Conservation (phyloP, 2,888 invertebrate species). For the Volucella inflata region DNA sequence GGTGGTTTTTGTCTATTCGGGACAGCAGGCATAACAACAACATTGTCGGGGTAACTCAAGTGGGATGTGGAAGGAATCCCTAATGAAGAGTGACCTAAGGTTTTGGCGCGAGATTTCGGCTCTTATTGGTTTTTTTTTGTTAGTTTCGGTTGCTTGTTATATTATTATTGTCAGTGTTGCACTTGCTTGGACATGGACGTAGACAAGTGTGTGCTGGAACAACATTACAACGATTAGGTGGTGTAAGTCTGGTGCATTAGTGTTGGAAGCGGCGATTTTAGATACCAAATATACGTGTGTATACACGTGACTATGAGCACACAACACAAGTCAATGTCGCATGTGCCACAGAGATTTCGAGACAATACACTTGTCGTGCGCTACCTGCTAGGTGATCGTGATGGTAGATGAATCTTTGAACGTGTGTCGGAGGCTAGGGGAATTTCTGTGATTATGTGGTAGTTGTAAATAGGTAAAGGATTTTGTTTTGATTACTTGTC, state of each 20-base stretch:
- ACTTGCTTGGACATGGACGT: constrained; percentile 5
- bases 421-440: constrained; percentile 61
- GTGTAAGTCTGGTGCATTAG: neutral
- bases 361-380: constrained; percentile 67
- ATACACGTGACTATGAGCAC: neutral
- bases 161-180: neutral
- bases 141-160: too few relatives aligned
- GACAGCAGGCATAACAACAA: neutral
- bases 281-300: too few relatives aligned
- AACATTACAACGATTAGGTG: neutral
- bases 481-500: constrained; percentile 71
- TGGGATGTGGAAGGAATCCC: constrained; percentile 20
- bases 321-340: constrained; percentile 4
- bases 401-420: constrained; percentile 14
- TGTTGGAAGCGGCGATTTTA: neutral
- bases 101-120: constrained; percentile 44
- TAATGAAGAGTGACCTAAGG: neutral
- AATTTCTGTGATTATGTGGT: constrained; percentile 22
- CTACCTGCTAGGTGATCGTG: constrained; percentile 52
- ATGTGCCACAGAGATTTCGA: constrained; percentile 37
- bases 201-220: constrained; percentile 18
- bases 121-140: constrained; percentile 41
- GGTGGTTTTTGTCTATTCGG: constrained; percentile 8
- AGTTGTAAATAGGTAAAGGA: constrained; percentile 12
- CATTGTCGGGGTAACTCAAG: constrained; percentile 41